Percentiles rank a stretch among this genome's conserved stretches.
phyloP scores from a whole-genome alignment of 1,140 invertebrate species.

The Varroa destructor region DNA sequence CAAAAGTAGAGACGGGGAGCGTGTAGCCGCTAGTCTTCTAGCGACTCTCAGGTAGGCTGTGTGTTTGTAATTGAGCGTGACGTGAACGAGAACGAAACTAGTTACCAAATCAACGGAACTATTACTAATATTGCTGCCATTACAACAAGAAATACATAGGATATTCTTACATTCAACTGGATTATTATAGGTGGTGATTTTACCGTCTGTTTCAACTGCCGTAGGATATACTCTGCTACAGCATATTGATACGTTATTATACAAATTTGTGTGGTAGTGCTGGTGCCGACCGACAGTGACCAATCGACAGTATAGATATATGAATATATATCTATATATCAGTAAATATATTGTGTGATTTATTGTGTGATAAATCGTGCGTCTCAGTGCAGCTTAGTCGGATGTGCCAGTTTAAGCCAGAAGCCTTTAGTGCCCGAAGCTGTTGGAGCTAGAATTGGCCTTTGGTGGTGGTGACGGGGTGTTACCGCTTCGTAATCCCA shows the following conservation, averaged over 20 bases:
- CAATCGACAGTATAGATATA: no score
- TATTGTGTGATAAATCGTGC: background rate
- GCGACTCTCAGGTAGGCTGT: constrained; percentile 21
- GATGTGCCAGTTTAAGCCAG: constrained; percentile 9
- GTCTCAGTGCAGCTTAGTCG: background rate
- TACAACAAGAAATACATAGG: background rate
- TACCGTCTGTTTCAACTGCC: no score
- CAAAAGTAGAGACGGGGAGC: constrained; percentile 13
- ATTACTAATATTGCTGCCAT: background rate
- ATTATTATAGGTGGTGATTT: background rate
- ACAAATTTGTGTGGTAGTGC: no score
- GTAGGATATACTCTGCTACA: no score
- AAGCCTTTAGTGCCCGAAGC: constrained; percentile 6
- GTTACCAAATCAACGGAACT: background rate
- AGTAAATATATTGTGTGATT: constrained; percentile 3
- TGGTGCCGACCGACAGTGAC: no score
- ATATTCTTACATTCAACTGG: background rate
- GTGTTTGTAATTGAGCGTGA: background rate
- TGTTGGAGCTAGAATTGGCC: constrained; percentile 6
- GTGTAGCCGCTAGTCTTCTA: constrained; percentile 26
- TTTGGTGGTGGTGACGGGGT: background rate
- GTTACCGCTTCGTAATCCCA: background rate
- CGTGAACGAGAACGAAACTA: background rate
- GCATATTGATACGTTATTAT: no score
- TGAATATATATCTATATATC: no score